Conservation (phyloP, 2,888 invertebrate genomes). For the Drosophila buzzatii region DNA sequence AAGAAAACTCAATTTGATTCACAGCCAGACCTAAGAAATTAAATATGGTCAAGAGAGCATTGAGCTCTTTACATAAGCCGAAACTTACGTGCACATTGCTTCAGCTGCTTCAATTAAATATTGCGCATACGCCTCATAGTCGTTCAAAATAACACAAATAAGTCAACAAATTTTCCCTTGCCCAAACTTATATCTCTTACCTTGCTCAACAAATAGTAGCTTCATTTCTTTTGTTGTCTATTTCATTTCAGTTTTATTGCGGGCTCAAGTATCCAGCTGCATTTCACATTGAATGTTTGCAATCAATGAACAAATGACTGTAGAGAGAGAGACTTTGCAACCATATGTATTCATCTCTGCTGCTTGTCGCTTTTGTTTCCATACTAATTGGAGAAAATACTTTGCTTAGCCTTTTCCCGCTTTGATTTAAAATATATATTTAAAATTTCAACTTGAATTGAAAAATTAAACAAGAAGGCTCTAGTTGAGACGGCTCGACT, state of each 20-base stretch:
- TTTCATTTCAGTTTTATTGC: neutral
- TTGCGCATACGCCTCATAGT: slow-evolving; percentile 6
- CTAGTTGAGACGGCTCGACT: too few species aligned
- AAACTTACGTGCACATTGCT: neutral
- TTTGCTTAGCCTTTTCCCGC: too few species aligned
- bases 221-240: neutral
- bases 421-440: too few species aligned
- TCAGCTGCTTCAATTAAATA: neutral
- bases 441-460: too few species aligned
- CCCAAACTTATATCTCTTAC: neutral
- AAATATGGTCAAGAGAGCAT: neutral
- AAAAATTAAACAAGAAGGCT: too few species aligned
- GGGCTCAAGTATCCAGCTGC: neutral
- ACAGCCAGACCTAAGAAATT: neutral
- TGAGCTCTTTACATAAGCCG: neutral
- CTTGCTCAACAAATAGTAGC: neutral
- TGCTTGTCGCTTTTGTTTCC: neutral
- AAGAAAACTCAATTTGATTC: neutral
- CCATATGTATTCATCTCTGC: neutral
- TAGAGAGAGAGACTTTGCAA: neutral
- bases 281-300: neutral
- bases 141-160: neutral
- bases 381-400: neutral
- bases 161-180: neutral
- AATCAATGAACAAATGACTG: neutral